These are phyloP conservation scores for Motacilla alba DNA, from an alignment of 2,113 vertebrate genomes.

Conservation along the genomic window DNA sequence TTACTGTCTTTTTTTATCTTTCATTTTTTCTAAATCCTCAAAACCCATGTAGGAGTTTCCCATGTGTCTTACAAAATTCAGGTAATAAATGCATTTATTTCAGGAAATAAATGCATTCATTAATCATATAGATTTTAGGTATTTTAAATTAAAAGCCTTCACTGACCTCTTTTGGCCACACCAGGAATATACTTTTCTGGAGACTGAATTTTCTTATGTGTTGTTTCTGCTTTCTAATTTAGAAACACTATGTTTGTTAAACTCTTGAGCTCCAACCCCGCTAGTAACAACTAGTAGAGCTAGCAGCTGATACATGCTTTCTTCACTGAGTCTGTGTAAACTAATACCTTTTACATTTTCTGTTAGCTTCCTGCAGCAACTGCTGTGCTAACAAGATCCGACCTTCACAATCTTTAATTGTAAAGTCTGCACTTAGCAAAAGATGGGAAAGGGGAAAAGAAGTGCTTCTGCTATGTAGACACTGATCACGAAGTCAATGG, in stretches of 20 bases:
- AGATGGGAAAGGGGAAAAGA: neutral
- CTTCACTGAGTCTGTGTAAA: neutral
- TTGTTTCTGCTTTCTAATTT: neutral
- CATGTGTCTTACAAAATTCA: neutral
- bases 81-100: neutral
- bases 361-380: neutral
- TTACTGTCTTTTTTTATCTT: neutral
- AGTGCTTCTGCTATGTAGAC: neutral
- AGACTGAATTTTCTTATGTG: neutral
- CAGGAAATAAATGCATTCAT: neutral
- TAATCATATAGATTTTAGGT: neutral
- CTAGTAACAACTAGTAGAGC: neutral
- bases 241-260: neutral
- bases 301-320: neutral
- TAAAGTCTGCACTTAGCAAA: neutral
- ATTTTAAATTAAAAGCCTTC: neutral
- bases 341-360: neutral
- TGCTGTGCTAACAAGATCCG: neutral
- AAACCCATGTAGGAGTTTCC: neutral
- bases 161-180: constrained; percentile 55
- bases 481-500: neutral
- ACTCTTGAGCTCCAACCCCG: neutral
- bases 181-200: neutral
- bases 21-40: neutral
- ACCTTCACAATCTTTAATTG: neutral